Conservation (phyloP, 2,797 vertebrate genomes). For the Potorous gilbertii region DNA sequence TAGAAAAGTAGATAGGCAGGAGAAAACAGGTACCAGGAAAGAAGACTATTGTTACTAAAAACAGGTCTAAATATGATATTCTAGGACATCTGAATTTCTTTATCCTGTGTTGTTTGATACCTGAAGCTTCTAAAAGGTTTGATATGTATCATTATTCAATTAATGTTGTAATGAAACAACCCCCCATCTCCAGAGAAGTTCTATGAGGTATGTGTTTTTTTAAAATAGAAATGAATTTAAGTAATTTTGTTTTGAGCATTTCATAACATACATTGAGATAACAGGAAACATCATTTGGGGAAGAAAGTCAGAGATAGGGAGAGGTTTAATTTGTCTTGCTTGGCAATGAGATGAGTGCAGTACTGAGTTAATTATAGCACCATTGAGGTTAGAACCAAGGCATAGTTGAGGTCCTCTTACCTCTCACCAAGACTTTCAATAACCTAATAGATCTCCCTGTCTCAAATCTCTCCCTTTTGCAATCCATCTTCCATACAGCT, state of each 20-base stretch:
- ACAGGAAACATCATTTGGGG: neutral
- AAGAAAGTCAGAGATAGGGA: neutral
- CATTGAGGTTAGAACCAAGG: neutral
- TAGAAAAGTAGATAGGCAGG: neutral
- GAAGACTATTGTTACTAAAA: neutral
- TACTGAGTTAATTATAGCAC: neutral
- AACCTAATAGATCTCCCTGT: neutral
- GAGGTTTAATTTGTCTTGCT: neutral
- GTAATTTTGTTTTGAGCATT: constrained; percentile 38
- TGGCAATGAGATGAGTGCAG: neutral
- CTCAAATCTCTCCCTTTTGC: neutral
- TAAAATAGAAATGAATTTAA: constrained; percentile 5
- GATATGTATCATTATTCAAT: neutral
- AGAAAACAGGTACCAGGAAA: neutral
- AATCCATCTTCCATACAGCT: neutral
- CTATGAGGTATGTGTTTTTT: neutral
- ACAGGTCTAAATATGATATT: neutral
- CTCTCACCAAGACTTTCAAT: neutral
- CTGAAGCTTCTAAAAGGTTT: constrained; percentile 5
- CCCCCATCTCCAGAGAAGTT: neutral
- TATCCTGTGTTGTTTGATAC: neutral
- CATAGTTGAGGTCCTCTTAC: neutral
- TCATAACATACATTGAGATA: neutral
- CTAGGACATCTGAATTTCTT: neutral
- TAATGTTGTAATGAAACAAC: neutral